These are phyloP conservation scores for Sebastes nivosus DNA, from an alignment of 2,797 vertebrate species.

Conservation along the genomic window DNA sequence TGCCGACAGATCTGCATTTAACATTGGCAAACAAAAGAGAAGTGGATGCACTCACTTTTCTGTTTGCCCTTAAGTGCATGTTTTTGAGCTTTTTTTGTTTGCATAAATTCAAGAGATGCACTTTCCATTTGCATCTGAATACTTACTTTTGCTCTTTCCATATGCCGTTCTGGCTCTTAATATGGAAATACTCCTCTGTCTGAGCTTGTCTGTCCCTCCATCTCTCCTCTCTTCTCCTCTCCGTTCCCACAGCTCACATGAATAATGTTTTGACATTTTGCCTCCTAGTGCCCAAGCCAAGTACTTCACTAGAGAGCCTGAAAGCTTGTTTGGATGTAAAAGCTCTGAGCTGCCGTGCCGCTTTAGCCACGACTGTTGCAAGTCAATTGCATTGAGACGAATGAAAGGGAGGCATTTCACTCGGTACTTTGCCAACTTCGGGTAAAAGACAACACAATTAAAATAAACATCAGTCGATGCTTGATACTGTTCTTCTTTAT, in stretches of 20 bases:
- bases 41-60: conserved; percentile 31
- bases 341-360: neutral
- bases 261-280: conserved; percentile 53
- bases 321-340: conserved; percentile 36
- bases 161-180: neutral
- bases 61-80: conserved; percentile 28
- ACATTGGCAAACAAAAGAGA: conserved; percentile 26
- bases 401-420: conserved; percentile 12
- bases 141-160: conserved; percentile 37
- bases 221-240: conserved; percentile 1
- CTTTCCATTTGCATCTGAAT: conserved; percentile 70
- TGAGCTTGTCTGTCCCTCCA: conserved; percentile 14
- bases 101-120: conserved; percentile 60
- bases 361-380: neutral
- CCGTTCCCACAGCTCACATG: conserved; percentile 2
- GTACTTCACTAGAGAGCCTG: conserved; percentile 33
- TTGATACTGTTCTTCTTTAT: neutral
- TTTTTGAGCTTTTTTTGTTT: conserved; percentile 24
- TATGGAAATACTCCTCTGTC: conserved; percentile 14
- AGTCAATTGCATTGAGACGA: conserved; percentile 18
- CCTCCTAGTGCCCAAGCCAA: conserved; percentile 44
- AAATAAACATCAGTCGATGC: neutral
- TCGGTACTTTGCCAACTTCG: neutral
- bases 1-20: conserved; percentile 26
- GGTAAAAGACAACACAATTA: neutral